Conservation (phyloP, 1,140 invertebrate species). For the Rhopalosiphum maidis region DNA sequence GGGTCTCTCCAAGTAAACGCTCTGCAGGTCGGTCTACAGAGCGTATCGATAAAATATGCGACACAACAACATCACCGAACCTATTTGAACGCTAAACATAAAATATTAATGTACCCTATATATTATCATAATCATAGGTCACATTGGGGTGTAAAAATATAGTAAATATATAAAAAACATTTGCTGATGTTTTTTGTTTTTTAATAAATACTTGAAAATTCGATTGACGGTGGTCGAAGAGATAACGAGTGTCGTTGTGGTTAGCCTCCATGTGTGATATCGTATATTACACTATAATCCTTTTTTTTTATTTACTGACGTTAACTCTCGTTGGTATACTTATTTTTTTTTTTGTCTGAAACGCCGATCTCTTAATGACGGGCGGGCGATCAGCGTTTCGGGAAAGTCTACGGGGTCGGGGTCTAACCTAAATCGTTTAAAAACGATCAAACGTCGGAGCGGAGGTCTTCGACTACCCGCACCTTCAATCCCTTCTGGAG, state of each 20-base stretch:
- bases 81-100: too few species aligned
- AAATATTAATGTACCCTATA: too few species aligned
- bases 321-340: neutral
- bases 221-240: neutral
- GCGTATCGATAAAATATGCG: too few species aligned
- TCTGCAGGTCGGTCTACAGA: too few species aligned
- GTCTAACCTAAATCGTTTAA: constrained; percentile 48
- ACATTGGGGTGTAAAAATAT: too few species aligned
- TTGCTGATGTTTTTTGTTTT: too few species aligned
- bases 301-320: neutral
- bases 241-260: neutral
- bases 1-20: too few species aligned
- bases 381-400: constrained; percentile 34
- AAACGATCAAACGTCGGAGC: constrained; percentile 38
- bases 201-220: too few species aligned
- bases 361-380: constrained; percentile 40
- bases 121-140: too few species aligned
- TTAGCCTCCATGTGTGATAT: neutral
- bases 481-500: neutral
- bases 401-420: neutral
- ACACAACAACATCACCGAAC: too few species aligned
- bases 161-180: too few species aligned
- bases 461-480: neutral
- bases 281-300: neutral
- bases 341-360: constrained; percentile 31